These are phyloP conservation scores for Cherax quadricarinatus DNA, from an alignment of 1,140 invertebrate genomes.

Conservation along the genomic window DNA sequence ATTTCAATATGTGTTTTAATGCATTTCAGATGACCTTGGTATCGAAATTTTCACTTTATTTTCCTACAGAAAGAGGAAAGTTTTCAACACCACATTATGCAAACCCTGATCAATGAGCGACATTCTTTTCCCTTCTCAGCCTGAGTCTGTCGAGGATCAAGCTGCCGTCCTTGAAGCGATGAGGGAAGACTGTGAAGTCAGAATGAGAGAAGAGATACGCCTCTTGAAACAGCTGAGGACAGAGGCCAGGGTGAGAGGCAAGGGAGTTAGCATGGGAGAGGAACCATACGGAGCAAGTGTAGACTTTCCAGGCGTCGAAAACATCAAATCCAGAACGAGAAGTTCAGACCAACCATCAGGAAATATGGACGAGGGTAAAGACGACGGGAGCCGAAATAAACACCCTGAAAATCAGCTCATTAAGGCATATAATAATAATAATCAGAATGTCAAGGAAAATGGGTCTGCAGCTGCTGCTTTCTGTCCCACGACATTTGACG, in stretches of 20 bases:
- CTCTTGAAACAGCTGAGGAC: not conserved
- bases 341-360: not conserved
- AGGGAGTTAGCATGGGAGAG: not conserved
- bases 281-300: not conserved
- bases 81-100: not conserved
- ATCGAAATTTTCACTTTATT: too few species aligned
- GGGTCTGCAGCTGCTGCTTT: not conserved
- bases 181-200: slow-evolving; percentile 35
- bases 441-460: slow-evolving; percentile 11
- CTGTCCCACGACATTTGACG: slow-evolving; percentile 46
- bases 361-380: not conserved
- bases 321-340: not conserved
- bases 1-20: too few species aligned
- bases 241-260: not conserved
- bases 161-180: slow-evolving; percentile 26
- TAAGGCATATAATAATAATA: not conserved
- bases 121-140: not conserved
- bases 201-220: slow-evolving; percentile 27
- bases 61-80: not conserved
- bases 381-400: not conserved
- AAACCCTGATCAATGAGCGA: not conserved
- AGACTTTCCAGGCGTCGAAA: not conserved
- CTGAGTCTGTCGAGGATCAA: slow-evolving; percentile 35
- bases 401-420: not conserved
- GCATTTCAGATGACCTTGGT: too few species aligned